Base-by-base conservation (phyloP, 2,888 invertebrate species). In the Nasonovia ribisnigri region DNA sequence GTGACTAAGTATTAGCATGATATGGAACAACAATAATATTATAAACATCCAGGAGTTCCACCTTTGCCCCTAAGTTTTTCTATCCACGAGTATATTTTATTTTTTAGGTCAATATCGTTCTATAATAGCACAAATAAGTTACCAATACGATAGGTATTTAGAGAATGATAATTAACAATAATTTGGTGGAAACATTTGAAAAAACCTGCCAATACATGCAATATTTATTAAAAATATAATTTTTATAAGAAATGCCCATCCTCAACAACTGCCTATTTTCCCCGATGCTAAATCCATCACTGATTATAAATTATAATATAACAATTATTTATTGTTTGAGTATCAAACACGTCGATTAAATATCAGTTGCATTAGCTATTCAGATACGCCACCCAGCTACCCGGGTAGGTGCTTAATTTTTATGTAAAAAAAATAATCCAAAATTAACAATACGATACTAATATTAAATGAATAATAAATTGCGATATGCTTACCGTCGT, bases 401-500 rank as follows among this genome's bases (percentile, higher is more conserved):
- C 6, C n/a, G 36, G 5, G 77, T 36, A 36, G 2, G 36, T 36
- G 20, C 36, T 77, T 77, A 5, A 77, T 8, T 36, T 36, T 26
- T 77, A 36, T 42, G 36, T 13, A 67, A 67, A 36, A 36, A 20
- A 36, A 20, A 20, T 8, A 36, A 20, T 77, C 77, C 36, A 77
- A 36, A 36, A 36, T 77, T 20, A 20, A 36, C 5, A 16, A 5
- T 77, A 77, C 8, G 8, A 36, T 77, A 36, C 20, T 36, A 8
- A 36, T 36, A 77, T 77, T 36, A 42, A 2, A 77, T 2, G 20
- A 24, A 20, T 20, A 26, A 77, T 77, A 36, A 36, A 77, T 77
- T n/a, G 3, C 11, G 6, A 77, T 77, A 20, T 77, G n/a, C 86
- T 93, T 48, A 93, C 93, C 90, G 48, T 29, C 48, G 46, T 88